Conservation (phyloP, 2,113 vertebrate species). For the Grammomys surdaster region DNA sequence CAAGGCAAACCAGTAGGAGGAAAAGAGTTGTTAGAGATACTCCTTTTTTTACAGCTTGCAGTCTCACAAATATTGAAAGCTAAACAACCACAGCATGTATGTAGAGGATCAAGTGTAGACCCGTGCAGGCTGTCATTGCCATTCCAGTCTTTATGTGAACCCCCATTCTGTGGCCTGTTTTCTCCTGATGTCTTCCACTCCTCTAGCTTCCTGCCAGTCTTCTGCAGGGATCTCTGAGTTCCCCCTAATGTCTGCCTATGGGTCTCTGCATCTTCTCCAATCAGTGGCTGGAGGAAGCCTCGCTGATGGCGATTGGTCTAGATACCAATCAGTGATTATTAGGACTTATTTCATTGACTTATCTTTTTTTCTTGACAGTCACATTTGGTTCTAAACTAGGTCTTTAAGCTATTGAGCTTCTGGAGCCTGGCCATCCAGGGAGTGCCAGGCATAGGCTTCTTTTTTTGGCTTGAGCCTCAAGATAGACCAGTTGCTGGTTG, state of each 20-base stretch:
- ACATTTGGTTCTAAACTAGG: not conserved
- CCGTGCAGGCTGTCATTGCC: no score
- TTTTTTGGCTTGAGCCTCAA: no score
- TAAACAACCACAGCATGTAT: not conserved
- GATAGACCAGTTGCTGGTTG: no score
- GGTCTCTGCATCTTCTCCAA: not conserved
- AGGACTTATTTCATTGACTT: no score
- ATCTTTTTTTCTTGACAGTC: not conserved
- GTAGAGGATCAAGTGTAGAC: not conserved
- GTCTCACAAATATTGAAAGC: not conserved
- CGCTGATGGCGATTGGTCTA: not conserved
- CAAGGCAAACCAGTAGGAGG: not conserved
- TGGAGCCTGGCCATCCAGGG: no score
- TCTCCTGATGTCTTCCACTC: no score
- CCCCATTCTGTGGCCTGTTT: not conserved
- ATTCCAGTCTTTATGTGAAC: not conserved
- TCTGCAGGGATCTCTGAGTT: not conserved
- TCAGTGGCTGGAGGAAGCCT: not conserved
- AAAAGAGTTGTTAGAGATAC: not conserved
- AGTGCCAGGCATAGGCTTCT: no score
- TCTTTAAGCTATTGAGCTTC: not conserved
- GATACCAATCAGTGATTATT: no score
- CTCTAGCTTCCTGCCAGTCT: not conserved
- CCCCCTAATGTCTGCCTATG: not conserved
- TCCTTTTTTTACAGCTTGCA: not conserved